These are phyloP conservation scores for Semotilus atromaculatus DNA, from an alignment of 2,797 vertebrate species.

Conservation along the genomic window DNA sequence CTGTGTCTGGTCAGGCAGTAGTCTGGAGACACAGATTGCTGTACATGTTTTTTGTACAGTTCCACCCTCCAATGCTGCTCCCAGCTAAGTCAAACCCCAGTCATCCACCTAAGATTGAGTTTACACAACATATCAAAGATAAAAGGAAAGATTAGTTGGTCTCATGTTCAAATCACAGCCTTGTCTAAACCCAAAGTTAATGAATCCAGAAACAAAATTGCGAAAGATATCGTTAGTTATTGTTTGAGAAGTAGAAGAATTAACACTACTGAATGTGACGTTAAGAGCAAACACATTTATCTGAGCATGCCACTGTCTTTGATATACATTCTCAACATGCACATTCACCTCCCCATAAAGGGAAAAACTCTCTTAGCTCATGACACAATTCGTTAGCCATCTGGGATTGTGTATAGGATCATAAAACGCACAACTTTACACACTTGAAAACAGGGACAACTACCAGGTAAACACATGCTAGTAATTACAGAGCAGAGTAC, in stretches of 20 bases:
- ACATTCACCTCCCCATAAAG: neutral
- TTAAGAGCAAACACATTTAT: neutral
- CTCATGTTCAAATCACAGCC: neutral
- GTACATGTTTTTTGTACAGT: neutral
- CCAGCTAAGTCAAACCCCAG: neutral
- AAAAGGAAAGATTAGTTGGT: constrained; percentile 29
- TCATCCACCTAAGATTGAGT: constrained; percentile 10
- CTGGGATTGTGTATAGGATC: constrained; percentile 8
- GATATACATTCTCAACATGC: neutral
- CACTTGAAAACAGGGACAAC: constrained; percentile 29
- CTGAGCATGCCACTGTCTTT: neutral
- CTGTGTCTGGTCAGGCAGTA: constrained; percentile 19
- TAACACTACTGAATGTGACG: neutral
- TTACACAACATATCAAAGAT: constrained; percentile 36
- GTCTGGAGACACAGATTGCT: neutral
- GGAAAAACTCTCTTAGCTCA: neutral
- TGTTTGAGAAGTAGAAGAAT: neutral
- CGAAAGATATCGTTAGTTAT: neutral
- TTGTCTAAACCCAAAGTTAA: constrained; percentile 4
- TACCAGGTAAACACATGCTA: constrained; percentile 65
- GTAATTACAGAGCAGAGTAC: constrained; percentile 63
- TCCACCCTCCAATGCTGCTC: neutral
- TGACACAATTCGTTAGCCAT: constrained; percentile 16
- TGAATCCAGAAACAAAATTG: constrained; percentile 6
- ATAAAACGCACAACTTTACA: constrained; percentile 13